Evolutionary conservation across 2,888 invertebrate species (phyloP).

Genomic region (Cetonia aurata): DNA sequence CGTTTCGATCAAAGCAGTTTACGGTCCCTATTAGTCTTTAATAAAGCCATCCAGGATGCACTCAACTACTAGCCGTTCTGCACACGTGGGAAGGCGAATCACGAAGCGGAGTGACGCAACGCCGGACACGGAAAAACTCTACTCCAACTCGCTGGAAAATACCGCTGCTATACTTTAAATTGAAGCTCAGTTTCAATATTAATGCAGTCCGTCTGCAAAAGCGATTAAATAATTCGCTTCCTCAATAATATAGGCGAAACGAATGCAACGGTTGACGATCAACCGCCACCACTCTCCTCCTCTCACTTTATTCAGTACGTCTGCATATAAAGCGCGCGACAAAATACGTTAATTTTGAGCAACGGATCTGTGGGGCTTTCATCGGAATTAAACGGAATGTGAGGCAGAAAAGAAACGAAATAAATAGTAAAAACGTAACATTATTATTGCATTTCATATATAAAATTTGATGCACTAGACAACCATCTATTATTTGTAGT

Average conservation of each 20-base stretch:
- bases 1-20: conserved; percentile 23
- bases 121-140: conserved; percentile 25
- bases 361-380: background rate
- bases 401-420: no score
- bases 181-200: conserved; percentile 58
- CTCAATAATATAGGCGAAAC: conserved; percentile 61
- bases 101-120: background rate
- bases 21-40: background rate
- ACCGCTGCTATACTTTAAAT: conserved; percentile 36
- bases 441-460: no score
- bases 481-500: no score
- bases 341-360: background rate
- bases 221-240: conserved; percentile 64
- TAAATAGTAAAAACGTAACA: no score
- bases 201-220: conserved; percentile 63
- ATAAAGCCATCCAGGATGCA: conserved; percentile 15
- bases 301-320: background rate
- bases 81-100: background rate
- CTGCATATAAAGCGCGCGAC: conserved; percentile 10
- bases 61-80: background rate
- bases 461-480: no score
- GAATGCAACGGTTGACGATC: conserved; percentile 40
- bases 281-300: conserved; percentile 12
- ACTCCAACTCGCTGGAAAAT: conserved; percentile 25
- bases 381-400: no score